Evolutionary conservation across 2,888 invertebrate genomes (phyloP).

Genomic region (Leptinotarsa haldemani): DNA sequence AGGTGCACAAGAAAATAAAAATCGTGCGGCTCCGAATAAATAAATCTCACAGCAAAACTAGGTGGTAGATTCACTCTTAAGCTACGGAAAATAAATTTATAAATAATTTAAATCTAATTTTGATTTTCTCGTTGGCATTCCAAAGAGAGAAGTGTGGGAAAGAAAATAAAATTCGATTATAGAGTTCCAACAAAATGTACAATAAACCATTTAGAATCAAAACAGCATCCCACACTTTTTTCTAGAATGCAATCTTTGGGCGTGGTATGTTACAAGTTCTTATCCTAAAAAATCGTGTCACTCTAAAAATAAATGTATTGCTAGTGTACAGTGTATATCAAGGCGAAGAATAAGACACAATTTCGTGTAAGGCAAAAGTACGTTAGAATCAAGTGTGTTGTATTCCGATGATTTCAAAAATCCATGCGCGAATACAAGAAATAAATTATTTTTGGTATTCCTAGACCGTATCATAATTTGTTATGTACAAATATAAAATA

Average conservation of each 20-base stretch:
- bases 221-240: constrained; percentile 5
- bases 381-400: constrained; percentile 39
- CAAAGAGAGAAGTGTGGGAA: constrained; percentile 17
- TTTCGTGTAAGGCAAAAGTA: constrained; percentile 47
- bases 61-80: constrained; percentile 43
- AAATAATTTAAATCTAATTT: constrained; percentile 34
- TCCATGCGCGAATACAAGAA: constrained; percentile 39
- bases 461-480: constrained; percentile 64
- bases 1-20: constrained; percentile 58
- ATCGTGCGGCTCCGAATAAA: constrained; percentile 37
- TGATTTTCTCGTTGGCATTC: constrained; percentile 25
- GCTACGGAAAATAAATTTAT: constrained; percentile 32
- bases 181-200: constrained; percentile 36
- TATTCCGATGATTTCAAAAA: constrained; percentile 36
- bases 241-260: constrained; percentile 25
- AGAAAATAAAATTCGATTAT: constrained; percentile 22
- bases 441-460: constrained; percentile 64
- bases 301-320: constrained; percentile 51
- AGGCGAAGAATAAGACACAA: constrained; percentile 54
- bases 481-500: constrained; percentile 61
- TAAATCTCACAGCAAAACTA: constrained; percentile 53
- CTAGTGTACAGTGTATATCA: constrained; percentile 56
- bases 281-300: constrained; percentile 34
- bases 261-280: constrained; percentile 20
- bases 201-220: constrained; percentile 22